Evolutionary conservation across 2,888 invertebrate species (phyloP).

Genomic region (Stramonita haemastoma): DNA sequence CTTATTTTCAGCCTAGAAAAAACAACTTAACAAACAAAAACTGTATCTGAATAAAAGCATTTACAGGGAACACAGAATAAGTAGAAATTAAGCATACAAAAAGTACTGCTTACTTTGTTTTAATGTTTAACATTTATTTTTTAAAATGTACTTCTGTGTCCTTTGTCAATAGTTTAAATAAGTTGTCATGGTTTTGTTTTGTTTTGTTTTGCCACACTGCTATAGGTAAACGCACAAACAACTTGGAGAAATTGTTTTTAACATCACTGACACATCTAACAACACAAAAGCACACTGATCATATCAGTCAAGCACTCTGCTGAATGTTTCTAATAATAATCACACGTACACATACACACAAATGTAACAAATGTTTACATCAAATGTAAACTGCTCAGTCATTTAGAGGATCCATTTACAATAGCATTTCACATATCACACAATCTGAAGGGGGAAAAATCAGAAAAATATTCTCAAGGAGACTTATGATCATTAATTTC

Average conservation of each 20-base stretch:
- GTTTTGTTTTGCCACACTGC: too few relatives aligned
- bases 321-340: background rate
- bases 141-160: too few relatives aligned
- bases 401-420: background rate
- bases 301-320: background rate
- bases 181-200: too few relatives aligned
- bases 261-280: background rate
- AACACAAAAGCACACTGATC: background rate
- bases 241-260: too few relatives aligned
- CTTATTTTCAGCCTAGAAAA: too few relatives aligned
- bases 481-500: background rate
- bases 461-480: background rate
- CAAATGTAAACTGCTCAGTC: background rate
- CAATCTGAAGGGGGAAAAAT: background rate
- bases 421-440: background rate
- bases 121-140: too few relatives aligned
- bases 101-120: too few relatives aligned
- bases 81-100: background rate
- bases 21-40: too few relatives aligned
- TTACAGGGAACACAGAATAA: background rate
- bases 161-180: too few relatives aligned
- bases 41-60: too few relatives aligned
- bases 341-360: background rate
- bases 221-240: too few relatives aligned
- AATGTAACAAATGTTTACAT: slow-evolving; percentile 13